Base-by-base conservation (phyloP, 1,140 invertebrate species). In the Colletes gigas region DNA sequence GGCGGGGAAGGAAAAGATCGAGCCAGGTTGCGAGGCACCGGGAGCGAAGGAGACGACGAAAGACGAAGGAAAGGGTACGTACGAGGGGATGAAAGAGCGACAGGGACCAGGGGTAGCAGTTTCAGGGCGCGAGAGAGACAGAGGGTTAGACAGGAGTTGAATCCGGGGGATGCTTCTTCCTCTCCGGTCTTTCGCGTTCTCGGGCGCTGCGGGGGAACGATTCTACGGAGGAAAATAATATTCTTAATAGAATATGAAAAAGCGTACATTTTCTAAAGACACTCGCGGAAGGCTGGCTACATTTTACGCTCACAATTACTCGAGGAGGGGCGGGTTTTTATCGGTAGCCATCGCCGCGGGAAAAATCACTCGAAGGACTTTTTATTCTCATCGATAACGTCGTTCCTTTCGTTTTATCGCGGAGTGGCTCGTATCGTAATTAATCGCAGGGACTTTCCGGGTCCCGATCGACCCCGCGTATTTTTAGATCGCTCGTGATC, bases 211-310 rank as follows among this genome's bases (percentile, higher is more conserved):
- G 44, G 63, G n/a, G 66, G 80, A 70, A 70, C 75, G 74, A 63
- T 82, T 82, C 80, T 59, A 65, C 75, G 80, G 75, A 82, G 71
- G 80, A 76, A 75, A 82, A 82, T 82, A 82, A 82, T 82, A 78
- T 78, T 82, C 74, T 78, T 82, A 82, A 82, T 82, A 82, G 75
- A 82, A 78, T 78, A 78, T 57, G 66, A 82, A 62, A 66, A 71
- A 70, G 17, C 50, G 67, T 57, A 52, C 21, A 44, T 71, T 82
- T 63, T 78, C 59, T 21, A 21, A 50, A 21, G 72, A 67, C 66
- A 80, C 21, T 67, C 50, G 70, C 65, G 10, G n/a, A 69, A 17
- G 54, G 5, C n/a, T 19, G 50, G 21, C 68, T 57, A 57, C 52
- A 54, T 57, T 79, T 79, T 73, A 65, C 68, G 63, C 65, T 78